Evolutionary conservation across 2,113 vertebrate species (phyloP), one percentile per base, ranked within the genome.

Genomic region (Lophius piscatorius): DNA sequence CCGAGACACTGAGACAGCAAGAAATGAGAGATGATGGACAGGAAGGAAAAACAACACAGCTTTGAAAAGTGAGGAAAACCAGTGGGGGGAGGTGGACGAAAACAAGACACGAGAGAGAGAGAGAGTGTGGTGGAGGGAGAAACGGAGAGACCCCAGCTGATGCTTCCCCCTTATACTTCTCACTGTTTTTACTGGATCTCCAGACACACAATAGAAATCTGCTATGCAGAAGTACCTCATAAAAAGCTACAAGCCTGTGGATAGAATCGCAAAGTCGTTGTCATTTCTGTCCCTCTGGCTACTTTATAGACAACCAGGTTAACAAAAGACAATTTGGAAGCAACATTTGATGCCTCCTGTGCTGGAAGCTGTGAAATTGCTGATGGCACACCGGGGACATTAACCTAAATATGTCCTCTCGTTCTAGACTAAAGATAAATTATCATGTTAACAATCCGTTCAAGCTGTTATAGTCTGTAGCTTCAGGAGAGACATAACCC

Each of bases 171-270:
- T 73, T 74, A 80, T 44, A 44, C 69, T 80, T 83, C 81, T 64
- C 69, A 79, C 47, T 85, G 70, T 84, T 83, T 85, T 76, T 33
- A 56, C 29, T 42, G 23, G 39, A 34, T 59, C 61, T 9, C 12
- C 49, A 26, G 22, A 44, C 26, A 28, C 26, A 45, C 48, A 44
- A 24, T n/a, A 21, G 22, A 10, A 12, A 28, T 54, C 61, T 40
- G 20, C 42, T 28, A 9, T 10, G 38, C 34, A 65, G 39, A 63
- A 60, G 18, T 36, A 11, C 21, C 56, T 57, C 2, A 29, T 74
- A 52, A 77, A 76, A 75, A 47, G 34, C 46, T 33, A 23, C 16
- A 23, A 16, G 29, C 14, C 44, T 59, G 21, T 47, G 21, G 41
- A 56, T 39, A 58, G 17, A 52, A 21, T 23, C 4, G 41, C 33